phyloP scores from a whole-genome alignment of 2,797 vertebrate genomes.

The Lerista edwardsae region DNA sequence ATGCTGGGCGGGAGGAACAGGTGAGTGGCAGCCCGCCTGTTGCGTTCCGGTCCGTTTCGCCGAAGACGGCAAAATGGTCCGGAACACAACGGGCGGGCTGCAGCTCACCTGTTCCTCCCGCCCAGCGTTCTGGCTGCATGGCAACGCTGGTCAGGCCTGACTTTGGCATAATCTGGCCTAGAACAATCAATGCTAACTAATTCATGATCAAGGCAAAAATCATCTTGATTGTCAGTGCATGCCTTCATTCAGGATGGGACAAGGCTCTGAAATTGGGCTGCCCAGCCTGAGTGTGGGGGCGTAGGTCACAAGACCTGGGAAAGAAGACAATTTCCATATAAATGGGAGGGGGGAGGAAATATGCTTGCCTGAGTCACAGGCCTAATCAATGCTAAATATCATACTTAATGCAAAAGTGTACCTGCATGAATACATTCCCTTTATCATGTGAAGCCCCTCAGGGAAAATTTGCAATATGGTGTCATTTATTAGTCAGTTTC shows the following conservation, averaged over 20 bases:
- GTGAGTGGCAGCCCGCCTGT: too few species aligned
- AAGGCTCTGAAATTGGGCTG: neutral
- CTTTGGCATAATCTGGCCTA: neutral
- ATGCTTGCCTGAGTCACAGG: neutral
- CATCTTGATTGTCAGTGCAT: neutral
- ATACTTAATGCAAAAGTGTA: neutral
- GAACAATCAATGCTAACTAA: neutral
- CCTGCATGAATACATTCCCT: slow-evolving; percentile 3
- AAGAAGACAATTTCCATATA: neutral
- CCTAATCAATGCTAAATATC: neutral
- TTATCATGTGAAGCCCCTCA: neutral
- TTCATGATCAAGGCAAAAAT: neutral
- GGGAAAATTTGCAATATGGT: neutral
- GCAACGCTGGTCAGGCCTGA: too few species aligned
- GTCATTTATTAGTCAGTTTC: neutral
- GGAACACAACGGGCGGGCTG: too few species aligned
- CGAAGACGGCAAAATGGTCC: too few species aligned
- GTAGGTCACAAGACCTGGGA: neutral
- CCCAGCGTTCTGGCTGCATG: too few species aligned
- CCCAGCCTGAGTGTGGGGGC: neutral
- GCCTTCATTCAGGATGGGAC: too few species aligned
- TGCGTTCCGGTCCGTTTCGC: too few species aligned
- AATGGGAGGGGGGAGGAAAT: neutral
- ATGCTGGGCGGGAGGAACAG: too few species aligned
- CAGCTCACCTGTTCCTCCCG: too few species aligned